phyloP scores from a whole-genome alignment of 2,888 invertebrate species.

The Lampropteryx suffumata region DNA sequence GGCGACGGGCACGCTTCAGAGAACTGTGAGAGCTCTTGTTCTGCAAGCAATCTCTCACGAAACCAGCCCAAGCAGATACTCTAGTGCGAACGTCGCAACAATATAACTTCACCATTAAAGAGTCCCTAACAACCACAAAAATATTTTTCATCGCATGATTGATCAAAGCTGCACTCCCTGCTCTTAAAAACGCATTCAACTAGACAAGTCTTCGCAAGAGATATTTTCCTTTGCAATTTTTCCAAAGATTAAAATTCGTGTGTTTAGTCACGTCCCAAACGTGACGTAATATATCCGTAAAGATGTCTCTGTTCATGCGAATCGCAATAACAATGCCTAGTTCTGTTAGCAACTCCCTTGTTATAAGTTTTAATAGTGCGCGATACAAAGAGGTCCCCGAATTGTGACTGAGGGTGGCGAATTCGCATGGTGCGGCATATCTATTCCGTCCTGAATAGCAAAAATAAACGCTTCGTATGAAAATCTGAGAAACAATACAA shows the following conservation, averaged over 20 bases:
- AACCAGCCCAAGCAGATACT: conserved; percentile 56
- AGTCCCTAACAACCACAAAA: conserved; percentile 68
- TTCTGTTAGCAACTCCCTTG: conserved; percentile 57
- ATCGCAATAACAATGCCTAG: conserved; percentile 49
- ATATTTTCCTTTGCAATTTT: conserved; percentile 24
- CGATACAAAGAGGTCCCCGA: conserved; percentile 60
- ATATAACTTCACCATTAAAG: conserved; percentile 66
- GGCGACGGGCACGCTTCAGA: conserved; percentile 25
- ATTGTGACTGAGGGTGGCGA: conserved; percentile 46
- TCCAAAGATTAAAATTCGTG: conserved; percentile 20
- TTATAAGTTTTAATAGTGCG: conserved; percentile 76
- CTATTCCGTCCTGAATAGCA: conserved; percentile 28
- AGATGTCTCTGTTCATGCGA: conserved; percentile 43
- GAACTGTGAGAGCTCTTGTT: conserved; percentile 50
- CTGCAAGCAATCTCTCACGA: conserved; percentile 63
- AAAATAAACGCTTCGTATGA: conserved; percentile 3
- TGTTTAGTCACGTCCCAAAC: conserved; percentile 32
- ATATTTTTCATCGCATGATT: conserved; percentile 75
- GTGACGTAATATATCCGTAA: conserved; percentile 40
- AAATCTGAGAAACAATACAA: not conserved
- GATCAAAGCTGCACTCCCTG: conserved; percentile 72
- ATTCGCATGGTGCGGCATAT: conserved; percentile 41
- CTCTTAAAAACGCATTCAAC: conserved; percentile 61
- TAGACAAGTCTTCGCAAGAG: conserved; percentile 20
- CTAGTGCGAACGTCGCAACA: conserved; percentile 52